Evolutionary conservation across 2,888 invertebrate genomes (phyloP), one percentile per base, ranked within the genome.

Genomic region (Mythimna lalbum): DNA sequence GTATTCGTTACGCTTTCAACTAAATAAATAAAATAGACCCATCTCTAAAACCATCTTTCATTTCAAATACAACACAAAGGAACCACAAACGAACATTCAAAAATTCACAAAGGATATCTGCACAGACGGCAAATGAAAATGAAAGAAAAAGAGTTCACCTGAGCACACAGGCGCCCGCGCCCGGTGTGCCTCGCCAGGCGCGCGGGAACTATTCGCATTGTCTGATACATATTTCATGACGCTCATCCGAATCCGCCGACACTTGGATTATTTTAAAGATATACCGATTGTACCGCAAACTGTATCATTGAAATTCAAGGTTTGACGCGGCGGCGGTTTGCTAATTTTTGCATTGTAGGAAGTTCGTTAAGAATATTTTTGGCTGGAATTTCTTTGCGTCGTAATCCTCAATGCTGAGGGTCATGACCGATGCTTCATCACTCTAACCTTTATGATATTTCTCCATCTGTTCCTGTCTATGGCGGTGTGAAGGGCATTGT

Each of bases 221-320:
- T 86, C 86, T 90, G 87, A 90, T 93, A 90, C 88, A 93, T 93
- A 92, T 93, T 93, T 92, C 91, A 93, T 92, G 87, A 69, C 76
- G 81, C 74, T 83, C 67, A 76, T 80, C 81, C 79, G 64, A 84
- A 87, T 88, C 86, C 78, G 80, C 72, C 73, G 71, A 81, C 74
- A 81, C 76, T 70, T 64, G 82, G 84, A 84, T 88, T 87, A 86
- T 87, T 89, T 86, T 83, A 82, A 85, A 84, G 78, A 84, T 84
- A 86, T 83, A 70, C 60, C 80, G 76, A 78, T 85, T 83, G 76
- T 73, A 66, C 69, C 69, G 36, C 69, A 71, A 76, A 73, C 77
- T 53, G 39, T 63, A 52, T 55, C 43, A 76, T 75, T 80, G 63
- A 73, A 81, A 84, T 78, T 73, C 68, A 57, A 68, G 66, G 61